phyloP scores from a whole-genome alignment of 2,797 vertebrate genomes.

The Ptychadena robeensis region DNA sequence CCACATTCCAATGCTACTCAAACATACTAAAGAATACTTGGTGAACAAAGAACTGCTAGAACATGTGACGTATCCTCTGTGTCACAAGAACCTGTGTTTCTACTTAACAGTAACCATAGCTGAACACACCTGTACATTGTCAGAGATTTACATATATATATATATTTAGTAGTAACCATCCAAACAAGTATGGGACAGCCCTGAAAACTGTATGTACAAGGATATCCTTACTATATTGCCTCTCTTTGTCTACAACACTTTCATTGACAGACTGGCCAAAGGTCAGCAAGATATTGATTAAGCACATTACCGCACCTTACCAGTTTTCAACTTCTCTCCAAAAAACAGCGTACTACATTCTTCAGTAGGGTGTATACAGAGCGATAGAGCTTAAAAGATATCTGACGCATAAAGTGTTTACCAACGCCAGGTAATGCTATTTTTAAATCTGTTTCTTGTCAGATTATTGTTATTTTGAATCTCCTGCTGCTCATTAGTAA shows the following conservation, averaged over 20 bases:
- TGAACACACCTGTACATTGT: neutral
- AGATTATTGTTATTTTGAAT: neutral
- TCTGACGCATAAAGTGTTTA: neutral
- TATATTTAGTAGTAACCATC: neutral
- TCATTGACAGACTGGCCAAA: conserved; percentile 14
- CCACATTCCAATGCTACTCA: conserved; percentile 20
- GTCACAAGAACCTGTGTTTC: neutral
- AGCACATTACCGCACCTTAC: conserved; percentile 17
- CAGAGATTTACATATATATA: neutral
- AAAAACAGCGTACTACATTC: neutral
- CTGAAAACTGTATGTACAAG: neutral
- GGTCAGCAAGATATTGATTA: conserved; percentile 39
- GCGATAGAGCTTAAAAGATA: neutral
- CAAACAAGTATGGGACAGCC: neutral
- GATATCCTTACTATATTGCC: neutral
- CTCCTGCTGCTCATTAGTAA: neutral
- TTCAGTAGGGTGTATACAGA: conserved; percentile 24
- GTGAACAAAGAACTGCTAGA: neutral
- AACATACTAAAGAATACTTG: neutral
- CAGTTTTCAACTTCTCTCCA: conserved; percentile 13
- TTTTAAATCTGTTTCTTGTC: neutral
- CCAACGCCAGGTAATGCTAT: neutral
- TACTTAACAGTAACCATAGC: conserved; percentile 13
- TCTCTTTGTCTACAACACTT: neutral
- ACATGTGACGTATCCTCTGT: neutral